Evolutionary conservation across 2,888 invertebrate genomes (phyloP), one percentile per base, ranked within the genome.

Genomic region (Argyra leucocephala): DNA sequence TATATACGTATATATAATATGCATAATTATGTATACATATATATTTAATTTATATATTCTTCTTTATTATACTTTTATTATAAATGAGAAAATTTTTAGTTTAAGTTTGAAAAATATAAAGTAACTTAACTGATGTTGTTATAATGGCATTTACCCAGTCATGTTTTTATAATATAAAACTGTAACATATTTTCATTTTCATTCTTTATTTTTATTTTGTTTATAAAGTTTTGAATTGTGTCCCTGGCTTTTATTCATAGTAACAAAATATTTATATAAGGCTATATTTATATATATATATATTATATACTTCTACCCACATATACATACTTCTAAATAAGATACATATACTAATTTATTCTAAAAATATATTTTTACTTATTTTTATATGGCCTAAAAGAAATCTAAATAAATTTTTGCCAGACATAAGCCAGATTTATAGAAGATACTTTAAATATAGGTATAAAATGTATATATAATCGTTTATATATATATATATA

Each of bases 91-190:
- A 12, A 18, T 48, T 48, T 48, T 48, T 48, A 48, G 48, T 48
- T 48, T 48, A 48, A n/a, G 15, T 48, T 48, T 18, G 15, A 48
- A 48, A 48, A 48, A 48, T 48, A 48, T 48, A 48, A 48, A 48
- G n/a, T 48, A n/a, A 48, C 48, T 48, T 48, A 48, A 48, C 48
- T 48, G 48, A 48, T 48, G 48, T 48, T 48, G 48, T 48, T 48
- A 48, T 48, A 48, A 48, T 48, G 18, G 18, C 48, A 48, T 48
- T 48, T 48, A 48, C 48, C 48, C 48, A 48, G 48, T 48, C 18
- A 48, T 48, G 48, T 48, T 48, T 48, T 48, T 48, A 18, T 48
- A 37, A 37, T 10, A 37, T 10, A 37, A 37, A 37, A 10, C n/a
- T 48, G 48, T 48, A 48, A n/a, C 48, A 48, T 48, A 48, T 48